phyloP scores from a whole-genome alignment of 1,140 invertebrate species.

The Microvelia longipes region DNA sequence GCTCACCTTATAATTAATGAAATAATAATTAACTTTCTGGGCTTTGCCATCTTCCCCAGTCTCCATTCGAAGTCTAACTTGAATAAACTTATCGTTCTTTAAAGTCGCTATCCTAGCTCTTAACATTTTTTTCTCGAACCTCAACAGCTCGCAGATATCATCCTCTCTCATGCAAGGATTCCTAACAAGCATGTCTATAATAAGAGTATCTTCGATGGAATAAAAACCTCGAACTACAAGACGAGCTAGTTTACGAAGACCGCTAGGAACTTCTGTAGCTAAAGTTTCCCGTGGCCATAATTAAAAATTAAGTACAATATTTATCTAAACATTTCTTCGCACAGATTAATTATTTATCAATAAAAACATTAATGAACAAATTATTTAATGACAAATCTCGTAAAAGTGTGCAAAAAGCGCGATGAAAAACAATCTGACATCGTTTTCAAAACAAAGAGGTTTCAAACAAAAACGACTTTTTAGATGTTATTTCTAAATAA shows the following conservation, averaged over 20 bases:
- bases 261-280: conserved; percentile 75
- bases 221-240: conserved; percentile 86
- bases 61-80: conserved; percentile 83
- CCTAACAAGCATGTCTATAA: conserved; percentile 85
- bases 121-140: conserved; percentile 89
- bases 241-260: conserved; percentile 75
- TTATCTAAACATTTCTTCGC: background rate
- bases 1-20: conserved; percentile 81
- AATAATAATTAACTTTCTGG: conserved; percentile 94
- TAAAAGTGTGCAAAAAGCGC: background rate
- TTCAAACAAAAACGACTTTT: background rate
- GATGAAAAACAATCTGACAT: background rate
- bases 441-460: background rate
- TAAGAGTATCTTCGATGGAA: conserved; percentile 78
- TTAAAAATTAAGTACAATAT: background rate
- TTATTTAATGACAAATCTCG: background rate
- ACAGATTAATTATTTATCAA: background rate
- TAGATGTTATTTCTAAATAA: too few species aligned
- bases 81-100: conserved; percentile 86
- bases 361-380: background rate
- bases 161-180: conserved; percentile 97
- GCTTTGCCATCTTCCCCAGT: conserved; percentile 89
- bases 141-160: conserved; percentile 81
- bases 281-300: conserved; percentile 27
- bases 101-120: conserved; percentile 69